Percentiles rank a stretch among this genome's conserved stretches.
phyloP scores from a whole-genome alignment of 2,113 vertebrate species.

The Chloropsis cyanopogon region DNA sequence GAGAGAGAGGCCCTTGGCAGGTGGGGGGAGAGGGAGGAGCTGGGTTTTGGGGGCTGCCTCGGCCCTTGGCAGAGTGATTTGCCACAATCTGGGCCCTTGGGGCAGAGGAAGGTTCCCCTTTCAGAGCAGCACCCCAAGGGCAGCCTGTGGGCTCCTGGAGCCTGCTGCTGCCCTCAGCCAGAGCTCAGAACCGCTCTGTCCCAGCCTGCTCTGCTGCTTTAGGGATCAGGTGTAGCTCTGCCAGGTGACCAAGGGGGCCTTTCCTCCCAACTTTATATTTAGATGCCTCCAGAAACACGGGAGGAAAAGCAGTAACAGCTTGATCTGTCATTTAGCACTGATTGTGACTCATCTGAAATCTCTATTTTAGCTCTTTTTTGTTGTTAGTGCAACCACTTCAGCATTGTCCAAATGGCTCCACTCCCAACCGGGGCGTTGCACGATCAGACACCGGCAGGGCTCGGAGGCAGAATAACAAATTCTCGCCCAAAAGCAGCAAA shows the following conservation, averaged over 20 bases:
- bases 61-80: not conserved
- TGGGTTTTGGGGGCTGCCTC: not conserved
- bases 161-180: not conserved
- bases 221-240: not conserved
- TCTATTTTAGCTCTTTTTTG: not conserved
- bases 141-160: rapidly evolving
- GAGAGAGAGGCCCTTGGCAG: not conserved
- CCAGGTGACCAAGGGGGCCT: not conserved
- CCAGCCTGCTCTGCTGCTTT: not conserved
- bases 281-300: not conserved
- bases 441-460: not conserved
- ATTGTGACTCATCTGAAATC: conserved; percentile 11
- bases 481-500: not conserved
- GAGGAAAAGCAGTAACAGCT: not conserved
- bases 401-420: not conserved
- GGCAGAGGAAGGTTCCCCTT: not conserved
- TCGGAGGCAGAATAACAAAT: not conserved
- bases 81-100: not conserved
- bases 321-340: not conserved
- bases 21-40: not conserved
- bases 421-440: not conserved
- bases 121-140: not conserved
- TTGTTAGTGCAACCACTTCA: not conserved
- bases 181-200: not conserved
- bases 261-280: not conserved